phyloP scores from a whole-genome alignment of 2,113 vertebrate species.

The Xiphophorus couchianus region DNA sequence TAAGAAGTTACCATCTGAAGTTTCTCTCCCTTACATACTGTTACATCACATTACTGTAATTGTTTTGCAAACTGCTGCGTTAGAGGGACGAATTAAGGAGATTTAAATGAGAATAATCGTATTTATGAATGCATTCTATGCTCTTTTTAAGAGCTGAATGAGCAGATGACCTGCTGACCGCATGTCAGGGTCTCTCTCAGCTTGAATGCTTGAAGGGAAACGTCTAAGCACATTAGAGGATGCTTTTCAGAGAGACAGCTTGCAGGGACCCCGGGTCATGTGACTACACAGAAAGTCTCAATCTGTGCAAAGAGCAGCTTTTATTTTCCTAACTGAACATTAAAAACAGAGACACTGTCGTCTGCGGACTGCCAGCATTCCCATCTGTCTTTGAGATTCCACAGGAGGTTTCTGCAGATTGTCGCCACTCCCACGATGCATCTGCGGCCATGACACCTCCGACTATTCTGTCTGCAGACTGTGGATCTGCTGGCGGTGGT shows the following conservation, averaged over 20 bases:
- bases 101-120: no score
- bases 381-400: constrained; percentile 9
- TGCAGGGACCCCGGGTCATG: constrained; percentile 24
- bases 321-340: background rate
- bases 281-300: constrained; percentile 28
- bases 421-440: constrained; percentile 48
- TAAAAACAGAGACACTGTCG: no score
- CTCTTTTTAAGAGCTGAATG: no score
- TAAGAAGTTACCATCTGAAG: constrained; percentile 42
- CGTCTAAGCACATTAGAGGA: background rate
- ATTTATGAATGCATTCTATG: no score
- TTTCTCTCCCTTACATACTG: background rate
- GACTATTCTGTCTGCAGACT: background rate
- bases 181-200: background rate
- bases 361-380: background rate
- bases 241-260: background rate
- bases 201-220: background rate
- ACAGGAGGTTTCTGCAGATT: constrained; percentile 30
- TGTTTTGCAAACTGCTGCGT: no score
- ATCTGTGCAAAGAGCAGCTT: background rate
- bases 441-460: constrained; percentile 21
- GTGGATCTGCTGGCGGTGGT: constrained; percentile 4
- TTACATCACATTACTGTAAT: background rate
- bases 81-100: no score
- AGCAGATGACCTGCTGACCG: no score